These are phyloP conservation scores for Listronotus oregonensis DNA, from an alignment of 1,140 invertebrate species.

Conservation along the genomic window DNA sequence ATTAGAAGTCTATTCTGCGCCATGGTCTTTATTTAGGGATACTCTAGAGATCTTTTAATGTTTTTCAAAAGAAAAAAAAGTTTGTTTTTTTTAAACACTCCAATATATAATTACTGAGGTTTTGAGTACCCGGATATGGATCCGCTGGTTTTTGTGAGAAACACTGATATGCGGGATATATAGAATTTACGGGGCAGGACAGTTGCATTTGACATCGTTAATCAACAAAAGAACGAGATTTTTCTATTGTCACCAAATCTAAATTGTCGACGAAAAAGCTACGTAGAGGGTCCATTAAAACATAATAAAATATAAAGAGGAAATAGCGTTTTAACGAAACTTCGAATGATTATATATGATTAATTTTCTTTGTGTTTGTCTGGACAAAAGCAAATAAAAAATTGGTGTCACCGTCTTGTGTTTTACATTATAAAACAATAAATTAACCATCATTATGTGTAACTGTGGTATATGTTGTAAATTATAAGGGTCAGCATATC, in stretches of 20 bases:
- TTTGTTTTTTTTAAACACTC: no score
- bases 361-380: slow-evolving; percentile 9
- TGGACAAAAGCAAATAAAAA: slow-evolving; percentile 11
- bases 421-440: slow-evolving; percentile 5
- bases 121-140: no score
- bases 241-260: slow-evolving; percentile 24
- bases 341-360: slow-evolving; percentile 14
- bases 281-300: slow-evolving; percentile 11
- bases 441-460: neutral
- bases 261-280: slow-evolving; percentile 1
- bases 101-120: no score
- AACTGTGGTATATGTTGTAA: no score
- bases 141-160: no score
- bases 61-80: no score
- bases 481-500: no score
- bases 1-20: no score
- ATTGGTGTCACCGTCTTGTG: neutral
- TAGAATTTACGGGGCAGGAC: slow-evolving; percentile 2
- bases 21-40: no score
- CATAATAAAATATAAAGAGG: slow-evolving; percentile 21
- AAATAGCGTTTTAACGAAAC: slow-evolving; percentile 23
- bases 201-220: slow-evolving; percentile 15
- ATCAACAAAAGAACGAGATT: slow-evolving; percentile 19
- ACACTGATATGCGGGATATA: neutral
- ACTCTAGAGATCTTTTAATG: no score